Evolutionary conservation across 2,797 vertebrate species (phyloP).

Genomic region (Mormyrus hasselquistii): DNA sequence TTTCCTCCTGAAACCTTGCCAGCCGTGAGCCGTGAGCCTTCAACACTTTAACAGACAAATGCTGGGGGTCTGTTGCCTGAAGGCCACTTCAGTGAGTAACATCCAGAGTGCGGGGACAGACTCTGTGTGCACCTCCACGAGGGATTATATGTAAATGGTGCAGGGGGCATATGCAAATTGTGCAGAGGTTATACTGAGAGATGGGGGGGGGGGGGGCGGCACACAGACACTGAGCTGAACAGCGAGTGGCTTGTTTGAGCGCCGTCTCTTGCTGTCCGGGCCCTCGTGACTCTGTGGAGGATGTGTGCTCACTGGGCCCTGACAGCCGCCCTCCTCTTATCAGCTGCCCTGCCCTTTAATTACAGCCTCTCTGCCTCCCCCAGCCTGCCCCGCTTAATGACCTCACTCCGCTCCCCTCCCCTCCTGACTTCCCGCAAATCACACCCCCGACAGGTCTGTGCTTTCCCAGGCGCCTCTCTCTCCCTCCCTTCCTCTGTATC

Average conservation of each 20-base stretch:
- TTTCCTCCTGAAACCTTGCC: neutral
- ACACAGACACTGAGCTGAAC: neutral
- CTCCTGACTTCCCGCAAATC: neutral
- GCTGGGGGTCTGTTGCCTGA: neutral
- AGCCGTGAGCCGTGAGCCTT: neutral
- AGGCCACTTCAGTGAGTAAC: neutral
- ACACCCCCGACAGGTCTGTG: neutral
- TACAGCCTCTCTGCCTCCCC: neutral
- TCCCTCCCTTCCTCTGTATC: neutral
- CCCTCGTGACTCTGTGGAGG: neutral
- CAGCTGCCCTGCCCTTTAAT: conserved; percentile 8
- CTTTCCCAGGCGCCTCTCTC: neutral
- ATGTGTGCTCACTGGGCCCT: conserved; percentile 6
- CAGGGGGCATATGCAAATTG: neutral
- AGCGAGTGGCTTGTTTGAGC: neutral
- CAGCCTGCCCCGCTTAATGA: neutral
- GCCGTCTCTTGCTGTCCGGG: neutral
- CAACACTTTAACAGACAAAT: neutral
- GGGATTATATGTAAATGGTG: conserved; percentile 1
- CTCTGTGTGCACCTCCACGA: neutral
- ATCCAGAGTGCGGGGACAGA: neutral
- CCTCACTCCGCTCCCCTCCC: neutral
- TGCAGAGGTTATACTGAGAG: neutral
- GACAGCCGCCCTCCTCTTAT: neutral
- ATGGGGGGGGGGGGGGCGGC: neutral